These are phyloP conservation scores for Ctenomys sociabilis DNA, from an alignment of 2,113 vertebrate genomes.

Conservation along the genomic window DNA sequence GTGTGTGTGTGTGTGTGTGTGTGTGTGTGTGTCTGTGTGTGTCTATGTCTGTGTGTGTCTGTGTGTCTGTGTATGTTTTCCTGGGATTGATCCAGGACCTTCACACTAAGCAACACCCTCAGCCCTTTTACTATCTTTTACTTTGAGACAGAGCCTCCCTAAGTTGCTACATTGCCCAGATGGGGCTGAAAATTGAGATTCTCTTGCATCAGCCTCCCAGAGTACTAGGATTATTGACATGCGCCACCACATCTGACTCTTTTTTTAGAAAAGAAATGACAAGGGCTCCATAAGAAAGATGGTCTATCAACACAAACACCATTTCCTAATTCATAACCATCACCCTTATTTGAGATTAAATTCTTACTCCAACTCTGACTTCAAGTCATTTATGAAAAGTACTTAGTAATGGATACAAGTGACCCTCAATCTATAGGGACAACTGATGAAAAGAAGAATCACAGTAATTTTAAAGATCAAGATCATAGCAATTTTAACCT, in stretches of 20 bases:
- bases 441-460: neutral
- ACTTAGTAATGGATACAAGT: neutral
- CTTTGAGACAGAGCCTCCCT: neutral
- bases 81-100: neutral
- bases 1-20: neutral
- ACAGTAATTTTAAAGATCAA: no score
- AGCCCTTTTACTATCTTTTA: neutral
- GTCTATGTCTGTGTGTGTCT: neutral
- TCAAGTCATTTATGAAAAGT: conserved; percentile 34
- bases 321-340: neutral
- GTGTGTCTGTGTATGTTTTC: neutral
- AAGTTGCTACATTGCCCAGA: neutral
- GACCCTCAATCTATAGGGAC: neutral
- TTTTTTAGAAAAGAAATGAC: neutral
- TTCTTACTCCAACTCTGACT: neutral
- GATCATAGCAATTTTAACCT: neutral
- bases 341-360: neutral
- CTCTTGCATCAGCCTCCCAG: neutral
- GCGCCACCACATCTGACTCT: neutral
- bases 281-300: neutral
- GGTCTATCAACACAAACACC: neutral
- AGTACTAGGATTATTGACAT: neutral
- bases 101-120: neutral
- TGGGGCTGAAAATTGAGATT: neutral
- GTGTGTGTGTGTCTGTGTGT: neutral